Base-by-base conservation (phyloP, 2,888 invertebrate genomes). In the Agrochola circellaris region DNA sequence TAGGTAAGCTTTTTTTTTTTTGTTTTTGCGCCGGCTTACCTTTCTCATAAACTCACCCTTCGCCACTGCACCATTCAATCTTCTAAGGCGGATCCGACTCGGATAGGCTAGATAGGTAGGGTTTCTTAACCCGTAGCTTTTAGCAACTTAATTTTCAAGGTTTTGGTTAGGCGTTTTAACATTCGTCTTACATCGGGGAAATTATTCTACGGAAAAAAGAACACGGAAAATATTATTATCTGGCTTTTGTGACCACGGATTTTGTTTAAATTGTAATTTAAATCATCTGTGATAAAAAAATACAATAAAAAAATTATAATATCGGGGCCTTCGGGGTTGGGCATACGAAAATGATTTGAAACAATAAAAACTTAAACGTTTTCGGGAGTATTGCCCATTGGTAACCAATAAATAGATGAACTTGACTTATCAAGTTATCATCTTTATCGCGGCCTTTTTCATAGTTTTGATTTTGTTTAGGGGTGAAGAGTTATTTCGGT, bases 401-500 rank as follows among this genome's bases (percentile, higher is more conserved):
- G 34, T 65, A 48, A 6, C 45, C 45, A 66, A 66, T 30, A 15
- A 66, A 66, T 20, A 30, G 5, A 20, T 66, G 15, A 45, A 66
- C 26, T 48, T 66, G 3, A 34, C 34, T 34, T 34, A 48, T 48
- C 8, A 20, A 66, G 11, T 26, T 26, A 66, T 66, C 20, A 69
- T 69, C 8, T 48, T n/a, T 26, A 15, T 26, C 6, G 38, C 23
- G 15, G 15, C 11, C 23, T 26, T 26, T 15, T 38, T 15, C 8
- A 48, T 45, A 67, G 17, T 26, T 26, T 42, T 11, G n/a, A n/a
- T 3, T 69, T 70, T 23, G 23, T 71, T 71, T 69, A 45, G 34
- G 2, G 4, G 13, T 68, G 9, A 34, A 17, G 17, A 45, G 7
- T 48, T n/a, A 8, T n/a, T 7, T 5, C 30, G 17, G 17, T 67